Base-by-base conservation (phyloP, 2,113 vertebrate genomes). In the Nothocercus nigrocapillus region DNA sequence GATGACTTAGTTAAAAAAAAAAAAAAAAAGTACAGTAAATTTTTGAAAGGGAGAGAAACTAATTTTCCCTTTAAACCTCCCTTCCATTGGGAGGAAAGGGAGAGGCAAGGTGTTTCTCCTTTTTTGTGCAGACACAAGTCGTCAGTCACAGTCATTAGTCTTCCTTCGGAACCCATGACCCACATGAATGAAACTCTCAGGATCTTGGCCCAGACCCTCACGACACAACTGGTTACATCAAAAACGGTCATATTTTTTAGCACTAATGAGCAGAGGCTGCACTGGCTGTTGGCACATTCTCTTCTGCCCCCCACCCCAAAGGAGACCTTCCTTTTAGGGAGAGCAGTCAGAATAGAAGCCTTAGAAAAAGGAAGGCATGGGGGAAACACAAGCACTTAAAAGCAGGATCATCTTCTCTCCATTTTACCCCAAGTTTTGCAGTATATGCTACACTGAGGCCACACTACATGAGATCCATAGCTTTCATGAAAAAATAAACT, bases 41-140 rank as follows among this genome's bases (percentile, higher is more conserved):
- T 87, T 94, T 91, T 36, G 19, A 54, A 89, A 96, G 92, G 93
- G 88, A 96, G 94, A 80, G 63, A 8, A 91, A 91, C 49, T 81
- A 86, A 77, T 67, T 84, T 89, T 58, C 36, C 32, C 61, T 96
- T 85, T 74, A 90, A 93, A 78, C 19, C 51, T 78, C 49, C 45
- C 3, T 1, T 68, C 44, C 19, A 11, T 30, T 36, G 54, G 2
- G 87, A 24, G 49, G 49, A 32, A 83, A 82, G 28, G 28, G 28
- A 28, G 27, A 93, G 80, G 51, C 18, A 79, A 82, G 42, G 20
- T 15, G 70, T 53, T 86, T 27, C 77, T 90, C 47, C 62, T 84
- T 3, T 54, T 78, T 16, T 21, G 3, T 42, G 61, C 82, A 86
- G 38, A 77, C 12, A 27, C 40, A 74, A 79, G 36, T 44, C 70